A percentile compares a stretch with the other conserved stretches of the same genome.
These are phyloP conservation scores for Varroa destructor DNA, from an alignment of 1,140 invertebrate species.

Conservation along the genomic window DNA sequence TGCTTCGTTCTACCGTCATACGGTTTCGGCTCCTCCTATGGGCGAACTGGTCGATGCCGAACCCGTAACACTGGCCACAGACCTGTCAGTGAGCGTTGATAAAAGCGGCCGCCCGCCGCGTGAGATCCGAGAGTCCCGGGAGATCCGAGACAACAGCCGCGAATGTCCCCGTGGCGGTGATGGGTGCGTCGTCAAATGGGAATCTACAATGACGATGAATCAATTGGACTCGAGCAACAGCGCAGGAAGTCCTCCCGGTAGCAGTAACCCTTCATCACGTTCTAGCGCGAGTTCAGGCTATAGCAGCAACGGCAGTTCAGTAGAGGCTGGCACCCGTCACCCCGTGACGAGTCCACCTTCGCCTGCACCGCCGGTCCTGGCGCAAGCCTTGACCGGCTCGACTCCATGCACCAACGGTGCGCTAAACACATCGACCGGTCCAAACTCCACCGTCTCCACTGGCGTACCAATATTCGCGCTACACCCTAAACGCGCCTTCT, in stretches of 20 bases:
- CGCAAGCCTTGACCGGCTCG: constrained; percentile 37
- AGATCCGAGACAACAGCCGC: too few relatives aligned
- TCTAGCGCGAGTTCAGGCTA: constrained; percentile 33
- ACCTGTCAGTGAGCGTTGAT: background rate
- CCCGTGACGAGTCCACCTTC: constrained; percentile 21
- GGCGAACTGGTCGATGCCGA: constrained; percentile 11
- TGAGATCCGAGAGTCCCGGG: too few relatives aligned
- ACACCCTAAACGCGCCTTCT: constrained; percentile 71
- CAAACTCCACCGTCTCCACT: constrained; percentile 35
- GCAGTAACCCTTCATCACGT: constrained; percentile 19
- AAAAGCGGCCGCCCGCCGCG: background rate
- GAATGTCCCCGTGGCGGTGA: background rate
- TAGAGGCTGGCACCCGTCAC: constrained; percentile 3
- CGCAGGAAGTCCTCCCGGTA: constrained; percentile 32
- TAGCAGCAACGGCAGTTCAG: constrained; percentile 33
- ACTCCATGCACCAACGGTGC: constrained; percentile 39
- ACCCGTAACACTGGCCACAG: background rate
- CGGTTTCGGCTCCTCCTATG: constrained; percentile 28
- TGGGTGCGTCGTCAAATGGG: too few relatives aligned
- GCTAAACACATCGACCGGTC: constrained; percentile 28
- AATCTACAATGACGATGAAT: background rate
- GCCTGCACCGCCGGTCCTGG: constrained; percentile 29
- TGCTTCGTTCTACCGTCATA: constrained; percentile 29
- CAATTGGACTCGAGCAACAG: constrained; percentile 33
- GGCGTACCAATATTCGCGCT: constrained; percentile 62